These are phyloP conservation scores for Menidia menidia DNA, from an alignment of 2,797 vertebrate species.

Conservation along the genomic window DNA sequence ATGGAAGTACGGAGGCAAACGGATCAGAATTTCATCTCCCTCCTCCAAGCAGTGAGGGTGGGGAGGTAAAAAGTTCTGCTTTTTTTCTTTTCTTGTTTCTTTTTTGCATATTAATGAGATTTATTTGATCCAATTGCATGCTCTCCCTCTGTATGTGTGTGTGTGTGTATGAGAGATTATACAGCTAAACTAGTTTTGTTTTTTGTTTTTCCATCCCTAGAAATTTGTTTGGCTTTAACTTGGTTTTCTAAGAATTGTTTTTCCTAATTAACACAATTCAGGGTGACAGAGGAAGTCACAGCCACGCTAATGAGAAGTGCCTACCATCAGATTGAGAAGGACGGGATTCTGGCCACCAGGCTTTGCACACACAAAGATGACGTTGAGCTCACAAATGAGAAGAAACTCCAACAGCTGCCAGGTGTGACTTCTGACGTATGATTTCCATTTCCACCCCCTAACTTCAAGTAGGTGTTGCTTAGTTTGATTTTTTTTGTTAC, in stretches of 20 bases:
- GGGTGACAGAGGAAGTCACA: slow-evolving; percentile 92
- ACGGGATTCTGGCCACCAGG: slow-evolving; percentile 93
- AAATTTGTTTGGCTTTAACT: background rate
- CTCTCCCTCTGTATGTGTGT: no score
- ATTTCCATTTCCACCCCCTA: background rate
- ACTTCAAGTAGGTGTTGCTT: background rate
- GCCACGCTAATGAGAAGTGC: slow-evolving; percentile 84
- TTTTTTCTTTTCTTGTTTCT: background rate
- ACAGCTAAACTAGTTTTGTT: no score
- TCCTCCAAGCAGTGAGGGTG: slow-evolving; percentile 90
- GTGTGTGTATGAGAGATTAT: no score
- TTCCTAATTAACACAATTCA: slow-evolving; percentile 51
- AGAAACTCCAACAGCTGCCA: slow-evolving; percentile 87
- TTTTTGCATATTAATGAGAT: background rate
- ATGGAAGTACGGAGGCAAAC: slow-evolving; percentile 92
- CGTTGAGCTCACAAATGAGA: slow-evolving; percentile 92
- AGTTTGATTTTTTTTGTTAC: background rate
- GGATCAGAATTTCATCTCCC: slow-evolving; percentile 90
- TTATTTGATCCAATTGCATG: no score
- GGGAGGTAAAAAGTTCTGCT: slow-evolving; percentile 84
- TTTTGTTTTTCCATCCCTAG: no score
- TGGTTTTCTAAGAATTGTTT: background rate
- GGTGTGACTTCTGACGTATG: slow-evolving; percentile 74
- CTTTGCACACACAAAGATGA: slow-evolving; percentile 98
- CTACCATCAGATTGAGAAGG: slow-evolving; percentile 86